Conservation (phyloP, 2,113 vertebrate species). For the Casuarius casuarius region DNA sequence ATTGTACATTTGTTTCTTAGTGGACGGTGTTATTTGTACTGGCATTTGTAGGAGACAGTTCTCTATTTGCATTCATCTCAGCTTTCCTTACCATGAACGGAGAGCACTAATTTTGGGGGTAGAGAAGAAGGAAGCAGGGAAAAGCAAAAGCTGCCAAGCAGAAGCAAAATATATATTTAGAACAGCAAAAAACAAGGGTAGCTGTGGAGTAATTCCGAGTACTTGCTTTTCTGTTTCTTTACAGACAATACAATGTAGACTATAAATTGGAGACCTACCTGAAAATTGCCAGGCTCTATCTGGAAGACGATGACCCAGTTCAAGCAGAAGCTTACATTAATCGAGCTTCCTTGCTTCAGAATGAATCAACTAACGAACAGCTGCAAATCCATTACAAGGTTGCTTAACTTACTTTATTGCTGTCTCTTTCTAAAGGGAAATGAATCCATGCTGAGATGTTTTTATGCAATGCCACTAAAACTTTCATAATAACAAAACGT, state of each 20-base stretch:
- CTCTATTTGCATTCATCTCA: neutral
- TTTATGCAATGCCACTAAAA: neutral
- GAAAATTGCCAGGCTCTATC: constrained; percentile 95
- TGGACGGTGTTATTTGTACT: neutral
- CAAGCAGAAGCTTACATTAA: constrained; percentile 99
- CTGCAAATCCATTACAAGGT: constrained; percentile 99
- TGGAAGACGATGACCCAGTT: constrained; percentile 97
- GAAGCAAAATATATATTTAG: neutral
- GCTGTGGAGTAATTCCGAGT: neutral
- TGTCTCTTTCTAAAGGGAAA: neutral
- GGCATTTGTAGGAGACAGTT: neutral
- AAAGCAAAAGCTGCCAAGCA: neutral
- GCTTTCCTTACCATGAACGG: neutral
- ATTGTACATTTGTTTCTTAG: neutral
- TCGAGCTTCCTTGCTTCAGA: constrained; percentile 95
- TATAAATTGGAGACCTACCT: constrained; percentile 98
- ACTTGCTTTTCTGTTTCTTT: neutral
- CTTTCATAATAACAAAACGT: neutral
- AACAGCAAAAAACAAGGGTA: neutral
- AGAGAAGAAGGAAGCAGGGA: neutral
- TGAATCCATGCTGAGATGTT: neutral
- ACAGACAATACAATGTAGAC: constrained; percentile 96
- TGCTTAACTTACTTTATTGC: neutral
- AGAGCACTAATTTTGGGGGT: neutral
- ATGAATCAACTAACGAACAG: constrained; percentile 97